Percentiles rank a stretch among this genome's conserved stretches.
These are phyloP conservation scores for Sternotherus odoratus DNA, from an alignment of 2,797 vertebrate genomes.

Conservation along the genomic window DNA sequence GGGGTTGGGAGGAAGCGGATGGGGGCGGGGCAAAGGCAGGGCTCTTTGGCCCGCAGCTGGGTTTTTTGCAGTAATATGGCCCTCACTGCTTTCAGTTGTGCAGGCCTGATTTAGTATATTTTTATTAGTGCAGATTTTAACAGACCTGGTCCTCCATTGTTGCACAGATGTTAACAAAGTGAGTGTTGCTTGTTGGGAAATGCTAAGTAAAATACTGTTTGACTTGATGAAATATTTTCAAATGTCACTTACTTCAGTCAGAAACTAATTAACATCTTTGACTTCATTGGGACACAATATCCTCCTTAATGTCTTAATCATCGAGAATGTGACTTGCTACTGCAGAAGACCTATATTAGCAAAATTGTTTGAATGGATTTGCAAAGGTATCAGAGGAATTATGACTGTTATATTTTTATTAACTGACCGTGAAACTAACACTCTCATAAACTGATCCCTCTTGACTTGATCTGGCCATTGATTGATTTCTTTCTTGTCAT, in stretches of 20 bases:
- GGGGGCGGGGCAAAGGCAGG: too few relatives aligned
- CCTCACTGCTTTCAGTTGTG: too few relatives aligned
- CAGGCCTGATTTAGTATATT: too few relatives aligned
- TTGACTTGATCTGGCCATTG: not conserved
- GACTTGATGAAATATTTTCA: not conserved
- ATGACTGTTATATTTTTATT: not conserved
- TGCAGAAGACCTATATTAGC: not conserved
- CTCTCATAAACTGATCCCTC: not conserved
- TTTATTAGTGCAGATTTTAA: not conserved
- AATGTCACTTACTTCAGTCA: not conserved
- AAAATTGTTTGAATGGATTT: not conserved
- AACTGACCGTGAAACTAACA: not conserved
- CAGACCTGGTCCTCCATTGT: not conserved
- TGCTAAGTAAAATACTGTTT: not conserved
- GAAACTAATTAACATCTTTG: not conserved
- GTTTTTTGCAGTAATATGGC: too few relatives aligned
- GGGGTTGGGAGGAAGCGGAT: too few relatives aligned
- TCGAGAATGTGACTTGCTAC: not conserved
- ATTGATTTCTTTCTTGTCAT: not conserved
- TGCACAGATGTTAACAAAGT: rapidly evolving
- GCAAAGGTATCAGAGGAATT: not conserved
- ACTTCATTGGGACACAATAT: not conserved
- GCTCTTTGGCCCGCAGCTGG: too few relatives aligned
- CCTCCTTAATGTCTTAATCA: not conserved
- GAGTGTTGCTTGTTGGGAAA: rapidly evolving